Evolutionary conservation across 2,113 vertebrate species (phyloP), one percentile per base, ranked within the genome.

Genomic region (Dipodomys merriami): DNA sequence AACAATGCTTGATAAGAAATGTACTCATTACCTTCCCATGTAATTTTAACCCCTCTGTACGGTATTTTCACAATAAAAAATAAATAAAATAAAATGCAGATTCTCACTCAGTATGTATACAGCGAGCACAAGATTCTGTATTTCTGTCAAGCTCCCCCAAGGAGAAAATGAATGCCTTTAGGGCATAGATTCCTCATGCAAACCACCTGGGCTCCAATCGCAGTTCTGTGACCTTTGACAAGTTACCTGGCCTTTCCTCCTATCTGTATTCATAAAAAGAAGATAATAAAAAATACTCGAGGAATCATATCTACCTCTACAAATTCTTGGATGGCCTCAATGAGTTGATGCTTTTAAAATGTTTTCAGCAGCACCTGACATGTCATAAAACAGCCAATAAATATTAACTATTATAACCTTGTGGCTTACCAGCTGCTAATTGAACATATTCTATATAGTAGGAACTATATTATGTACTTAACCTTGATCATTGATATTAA

Each of bases 331-430:
- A 65, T 92, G 71, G 68, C 49, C 71, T 76, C 76, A 77, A 83
- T 80, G 44, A 96, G 65, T 74, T 85, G 67, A 44, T 92, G 25
- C 23, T 83, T 78, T 91, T 92, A 60, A 93, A 88, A 79, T 84
- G n/a, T 93, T 64, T 91, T 74, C 86, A 90, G 53, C 9, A 76
- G 39, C 29, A 16, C 29, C 16, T 69, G 33, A 18, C n/a, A 83
- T 86, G 12, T 62, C 25, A 69, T 78, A 93, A 64, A 91, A 69
- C 1, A 77, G 25, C 73, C 35, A 91, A 30, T 83, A 87, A 82
- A 93, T 87, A 73, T 83, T 76, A 88, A 76, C 44, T 65, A 68
- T 19, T 77, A 1, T 67, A 76, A 94, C 88, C 53, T 71, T 67
- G 60, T 69, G 35, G 60, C 44, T 68, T 88, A 79, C 29, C 20